These are phyloP conservation scores for Leistus spinibarbis DNA, from an alignment of 2,888 invertebrate genomes.

Conservation along the genomic window DNA sequence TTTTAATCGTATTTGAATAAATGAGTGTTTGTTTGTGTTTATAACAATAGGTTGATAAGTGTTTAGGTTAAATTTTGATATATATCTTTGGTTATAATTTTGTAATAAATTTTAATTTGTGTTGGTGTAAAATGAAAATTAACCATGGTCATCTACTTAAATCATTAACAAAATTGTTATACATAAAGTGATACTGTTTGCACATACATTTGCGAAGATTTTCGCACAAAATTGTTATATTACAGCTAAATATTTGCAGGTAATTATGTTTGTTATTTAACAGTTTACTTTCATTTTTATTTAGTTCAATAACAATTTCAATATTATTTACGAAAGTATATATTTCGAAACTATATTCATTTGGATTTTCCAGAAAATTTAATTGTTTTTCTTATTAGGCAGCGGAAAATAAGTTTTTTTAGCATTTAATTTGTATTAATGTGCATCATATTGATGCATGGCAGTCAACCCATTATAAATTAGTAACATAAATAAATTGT, in stretches of 20 bases:
- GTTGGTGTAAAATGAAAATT: neutral
- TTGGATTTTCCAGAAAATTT: too few relatives aligned
- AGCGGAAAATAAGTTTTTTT: too few relatives aligned
- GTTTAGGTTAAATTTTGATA: neutral
- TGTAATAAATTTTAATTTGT: neutral
- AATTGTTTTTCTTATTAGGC: too few relatives aligned
- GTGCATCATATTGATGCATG: too few relatives aligned
- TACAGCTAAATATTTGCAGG: too few relatives aligned
- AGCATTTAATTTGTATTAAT: too few relatives aligned
- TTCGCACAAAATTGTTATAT: too few relatives aligned
- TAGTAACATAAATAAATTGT: too few relatives aligned
- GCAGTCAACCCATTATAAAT: too few relatives aligned
- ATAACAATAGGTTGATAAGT: neutral
- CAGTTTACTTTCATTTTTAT: neutral
- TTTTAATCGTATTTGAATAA: too few relatives aligned
- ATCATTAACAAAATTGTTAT: neutral
- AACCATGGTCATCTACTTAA: neutral
- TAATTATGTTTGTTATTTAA: neutral
- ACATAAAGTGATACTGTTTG: neutral
- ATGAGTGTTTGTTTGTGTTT: neutral
- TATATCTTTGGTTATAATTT: neutral
- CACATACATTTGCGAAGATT: too few relatives aligned
- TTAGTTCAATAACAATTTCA: neutral
- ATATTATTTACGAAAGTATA: neutral
- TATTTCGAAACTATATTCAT: too few relatives aligned